Conservation (phyloP, 2,113 vertebrate genomes). For the Numida meleagris region DNA sequence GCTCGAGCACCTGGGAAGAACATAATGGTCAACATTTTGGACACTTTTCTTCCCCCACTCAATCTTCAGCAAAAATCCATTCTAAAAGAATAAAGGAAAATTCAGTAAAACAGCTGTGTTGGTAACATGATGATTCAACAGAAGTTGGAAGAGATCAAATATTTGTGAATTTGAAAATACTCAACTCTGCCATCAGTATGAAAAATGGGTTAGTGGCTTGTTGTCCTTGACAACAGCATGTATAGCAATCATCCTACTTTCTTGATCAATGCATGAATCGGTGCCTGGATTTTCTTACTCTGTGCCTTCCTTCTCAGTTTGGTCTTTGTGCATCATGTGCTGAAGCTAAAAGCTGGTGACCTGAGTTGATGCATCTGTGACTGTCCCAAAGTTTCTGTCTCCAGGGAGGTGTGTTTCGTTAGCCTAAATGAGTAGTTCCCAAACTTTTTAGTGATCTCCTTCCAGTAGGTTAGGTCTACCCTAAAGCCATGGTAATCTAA, state of each 20-base stretch:
- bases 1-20: background rate
- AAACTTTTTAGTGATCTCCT: background rate
- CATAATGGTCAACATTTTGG: background rate
- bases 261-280: background rate
- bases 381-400: background rate
- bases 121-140: background rate
- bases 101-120: background rate
- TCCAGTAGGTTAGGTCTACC: background rate
- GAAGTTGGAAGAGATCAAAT: background rate
- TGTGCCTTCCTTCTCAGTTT: background rate
- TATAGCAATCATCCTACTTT: rapidly evolving
- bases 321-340: background rate
- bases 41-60: background rate
- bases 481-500: background rate
- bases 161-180: background rate
- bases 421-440: background rate
- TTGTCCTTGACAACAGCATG: background rate
- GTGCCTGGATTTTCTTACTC: background rate
- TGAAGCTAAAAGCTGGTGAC: background rate
- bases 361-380: background rate
- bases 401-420: background rate
- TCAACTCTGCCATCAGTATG: background rate
- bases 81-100: background rate
- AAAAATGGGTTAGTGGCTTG: background rate
- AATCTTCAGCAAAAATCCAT: background rate